Evolutionary conservation across 1,140 invertebrate genomes (phyloP).

Genomic region (Gryllus bimaculatus): DNA sequence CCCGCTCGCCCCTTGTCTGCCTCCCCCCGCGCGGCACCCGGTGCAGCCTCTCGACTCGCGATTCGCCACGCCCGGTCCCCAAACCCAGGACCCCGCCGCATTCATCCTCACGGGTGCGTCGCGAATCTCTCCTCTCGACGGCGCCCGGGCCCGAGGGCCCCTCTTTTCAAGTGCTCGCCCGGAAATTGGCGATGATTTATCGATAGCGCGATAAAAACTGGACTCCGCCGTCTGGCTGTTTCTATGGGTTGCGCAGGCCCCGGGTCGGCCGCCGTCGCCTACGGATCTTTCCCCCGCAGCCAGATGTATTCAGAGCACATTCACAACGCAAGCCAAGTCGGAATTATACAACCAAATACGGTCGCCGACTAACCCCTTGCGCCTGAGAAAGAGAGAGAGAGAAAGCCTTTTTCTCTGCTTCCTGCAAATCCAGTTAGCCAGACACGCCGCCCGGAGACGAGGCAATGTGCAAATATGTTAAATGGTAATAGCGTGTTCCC

Average conservation of each 20-base stretch:
- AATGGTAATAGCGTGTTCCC: constrained; percentile 3
- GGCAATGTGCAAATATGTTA: neutral
- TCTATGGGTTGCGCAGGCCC: too few species aligned
- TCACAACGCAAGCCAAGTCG: neutral
- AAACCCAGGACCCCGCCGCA: neutral
- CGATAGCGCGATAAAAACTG: neutral
- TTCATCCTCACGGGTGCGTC: neutral
- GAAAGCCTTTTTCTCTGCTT: neutral
- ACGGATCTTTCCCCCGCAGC: neutral
- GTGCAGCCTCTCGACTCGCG: neutral
- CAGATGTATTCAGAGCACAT: constrained; percentile 1
- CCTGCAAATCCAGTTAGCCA: neutral
- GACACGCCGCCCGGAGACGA: neutral
- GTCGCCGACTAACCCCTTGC: neutral
- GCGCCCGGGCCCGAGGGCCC: too few species aligned
- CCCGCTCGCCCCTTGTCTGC: too few species aligned
- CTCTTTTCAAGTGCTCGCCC: neutral
- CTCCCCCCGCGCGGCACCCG: too few species aligned
- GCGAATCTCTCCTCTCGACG: neutral
- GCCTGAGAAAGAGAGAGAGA: neutral
- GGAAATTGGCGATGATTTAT: constrained; percentile 4
- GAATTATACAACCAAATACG: neutral
- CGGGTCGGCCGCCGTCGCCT: neutral
- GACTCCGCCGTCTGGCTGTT: neutral
- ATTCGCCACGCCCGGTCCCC: neutral